phyloP scores from a whole-genome alignment of 2,113 vertebrate genomes.

The Myanophis thanlyinensis region DNA sequence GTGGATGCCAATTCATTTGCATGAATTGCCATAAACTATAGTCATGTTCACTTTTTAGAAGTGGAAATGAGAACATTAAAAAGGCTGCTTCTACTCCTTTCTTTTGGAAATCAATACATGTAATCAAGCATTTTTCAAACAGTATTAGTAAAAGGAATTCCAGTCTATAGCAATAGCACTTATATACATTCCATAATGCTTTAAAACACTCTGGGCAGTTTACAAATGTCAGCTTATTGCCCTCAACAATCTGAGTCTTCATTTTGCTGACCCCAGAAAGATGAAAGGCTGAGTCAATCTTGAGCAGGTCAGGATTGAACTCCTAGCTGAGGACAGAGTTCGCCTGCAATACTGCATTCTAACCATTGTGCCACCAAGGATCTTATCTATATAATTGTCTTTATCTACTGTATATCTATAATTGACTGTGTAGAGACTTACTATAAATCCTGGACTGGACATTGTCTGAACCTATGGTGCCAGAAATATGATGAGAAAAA shows the following conservation, averaged over 20 bases:
- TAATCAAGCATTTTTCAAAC: neutral
- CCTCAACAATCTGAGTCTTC: too few species aligned
- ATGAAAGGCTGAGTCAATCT: too few species aligned
- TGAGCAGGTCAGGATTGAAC: too few species aligned
- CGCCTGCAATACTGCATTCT: too few species aligned
- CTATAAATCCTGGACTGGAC: neutral
- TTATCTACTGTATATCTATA: too few species aligned
- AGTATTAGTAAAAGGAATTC: neutral
- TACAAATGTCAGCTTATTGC: too few species aligned
- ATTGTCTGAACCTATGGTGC: neutral
- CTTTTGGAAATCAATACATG: neutral
- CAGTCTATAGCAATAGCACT: neutral
- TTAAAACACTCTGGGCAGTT: too few species aligned
- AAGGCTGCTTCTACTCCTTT: neutral
- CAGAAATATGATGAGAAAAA: neutral
- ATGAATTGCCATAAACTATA: constrained; percentile 4
- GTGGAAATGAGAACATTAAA: neutral
- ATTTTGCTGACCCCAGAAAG: too few species aligned
- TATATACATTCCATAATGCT: too few species aligned
- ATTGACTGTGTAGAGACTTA: neutral
- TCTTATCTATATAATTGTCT: too few species aligned
- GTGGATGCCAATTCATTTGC: neutral
- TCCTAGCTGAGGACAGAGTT: too few species aligned
- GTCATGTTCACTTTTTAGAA: neutral
- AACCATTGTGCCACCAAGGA: too few species aligned